Conservation (phyloP, 2,888 invertebrate species). For the Sicus ferrugineus region DNA sequence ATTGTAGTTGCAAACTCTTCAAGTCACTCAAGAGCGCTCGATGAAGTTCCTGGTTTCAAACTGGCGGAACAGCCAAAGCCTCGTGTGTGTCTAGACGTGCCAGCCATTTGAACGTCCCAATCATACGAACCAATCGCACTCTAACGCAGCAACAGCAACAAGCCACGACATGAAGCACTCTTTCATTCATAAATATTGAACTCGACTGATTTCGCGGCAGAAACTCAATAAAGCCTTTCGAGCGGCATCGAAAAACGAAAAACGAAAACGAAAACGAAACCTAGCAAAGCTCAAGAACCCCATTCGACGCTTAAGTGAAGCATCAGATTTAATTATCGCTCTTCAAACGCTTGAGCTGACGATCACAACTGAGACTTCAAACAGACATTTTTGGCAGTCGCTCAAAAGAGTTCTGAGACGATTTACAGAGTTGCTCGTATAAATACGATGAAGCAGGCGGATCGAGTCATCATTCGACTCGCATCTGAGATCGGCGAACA, state of each 20-base stretch:
- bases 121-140: not conserved
- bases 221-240: slow-evolving; percentile 1
- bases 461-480: slow-evolving; percentile 39
- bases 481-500: slow-evolving; percentile 36
- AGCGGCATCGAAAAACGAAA: not conserved
- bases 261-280: not conserved
- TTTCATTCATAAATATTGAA: not conserved
- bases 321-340: not conserved
- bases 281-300: slow-evolving; percentile 4
- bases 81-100: no score
- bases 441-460: slow-evolving; percentile 33
- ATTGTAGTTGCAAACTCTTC: no score
- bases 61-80: no score
- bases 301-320: not conserved
- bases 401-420: slow-evolving; percentile 32
- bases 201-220: slow-evolving; percentile 23
- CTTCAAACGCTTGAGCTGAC: not conserved
- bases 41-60: no score
- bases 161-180: slow-evolving; percentile 9
- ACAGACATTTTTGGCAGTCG: slow-evolving; percentile 31
- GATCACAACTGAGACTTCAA: not conserved
- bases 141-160: not conserved
- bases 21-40: no score
- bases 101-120: no score
- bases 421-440: slow-evolving; percentile 35